Evolutionary conservation across 2,113 vertebrate species (phyloP).

Genomic region (Craseonycteris thonglongyai): DNA sequence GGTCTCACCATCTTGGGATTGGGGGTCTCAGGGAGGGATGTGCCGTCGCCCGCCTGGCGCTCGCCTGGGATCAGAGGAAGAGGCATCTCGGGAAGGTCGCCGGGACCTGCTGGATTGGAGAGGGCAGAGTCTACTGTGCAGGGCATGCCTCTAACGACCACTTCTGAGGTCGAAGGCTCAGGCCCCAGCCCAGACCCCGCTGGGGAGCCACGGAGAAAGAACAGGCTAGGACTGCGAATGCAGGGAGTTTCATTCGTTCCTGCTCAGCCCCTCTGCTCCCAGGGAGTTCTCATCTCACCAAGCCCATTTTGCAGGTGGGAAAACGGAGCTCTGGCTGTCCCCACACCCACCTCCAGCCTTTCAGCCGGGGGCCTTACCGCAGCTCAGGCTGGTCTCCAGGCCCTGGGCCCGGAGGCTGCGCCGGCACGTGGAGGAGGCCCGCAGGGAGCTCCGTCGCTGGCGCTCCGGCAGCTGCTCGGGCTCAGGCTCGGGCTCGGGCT

Average conservation of each 20-base stretch:
- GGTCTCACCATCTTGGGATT: slow-evolving; percentile 95
- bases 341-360: background rate
- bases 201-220: background rate
- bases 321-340: rapidly evolving
- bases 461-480: slow-evolving; percentile 22
- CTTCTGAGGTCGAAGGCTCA: background rate
- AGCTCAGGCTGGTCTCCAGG: slow-evolving; percentile 84
- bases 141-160: background rate
- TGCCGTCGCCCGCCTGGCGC: slow-evolving; percentile 96
- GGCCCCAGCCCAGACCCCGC: background rate
- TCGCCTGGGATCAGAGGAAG: slow-evolving; percentile 90
- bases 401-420: slow-evolving; percentile 82
- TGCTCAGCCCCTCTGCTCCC: rapidly evolving
- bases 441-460: slow-evolving; percentile 85
- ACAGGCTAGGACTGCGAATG: background rate
- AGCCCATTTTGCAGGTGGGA: background rate
- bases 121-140: rapidly evolving
- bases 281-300: background rate
- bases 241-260: too few relatives aligned
- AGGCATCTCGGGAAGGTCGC: slow-evolving; percentile 85
- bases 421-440: slow-evolving; percentile 83
- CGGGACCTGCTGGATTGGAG: slow-evolving; percentile 68
- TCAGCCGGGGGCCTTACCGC: slow-evolving; percentile 71
- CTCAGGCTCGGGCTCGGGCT: slow-evolving; percentile 79
- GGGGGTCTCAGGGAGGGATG: slow-evolving; percentile 96